A percentile compares a stretch with the other conserved stretches of the same genome.
phyloP scores from a whole-genome alignment of 2,113 vertebrate species.

The Felis chaus region DNA sequence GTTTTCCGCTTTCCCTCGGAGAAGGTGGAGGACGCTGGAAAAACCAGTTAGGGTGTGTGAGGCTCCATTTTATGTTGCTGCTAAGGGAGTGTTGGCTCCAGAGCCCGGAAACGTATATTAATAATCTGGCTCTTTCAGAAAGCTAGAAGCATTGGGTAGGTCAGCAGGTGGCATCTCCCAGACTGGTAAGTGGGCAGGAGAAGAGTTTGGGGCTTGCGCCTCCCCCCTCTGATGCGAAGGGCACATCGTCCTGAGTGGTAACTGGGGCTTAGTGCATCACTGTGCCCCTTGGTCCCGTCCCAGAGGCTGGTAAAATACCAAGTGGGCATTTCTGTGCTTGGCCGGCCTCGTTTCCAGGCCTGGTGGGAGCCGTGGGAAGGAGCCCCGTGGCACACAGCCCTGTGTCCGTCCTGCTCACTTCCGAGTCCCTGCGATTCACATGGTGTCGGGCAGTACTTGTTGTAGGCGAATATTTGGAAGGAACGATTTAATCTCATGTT shows the following conservation, averaged over 20 bases:
- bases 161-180: not conserved
- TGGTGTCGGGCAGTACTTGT: fast-evolving
- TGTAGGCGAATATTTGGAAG: not conserved
- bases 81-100: not conserved
- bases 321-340: not conserved
- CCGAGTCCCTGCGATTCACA: not conserved
- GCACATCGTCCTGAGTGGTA: fast-evolving
- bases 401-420: not conserved
- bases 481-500: not conserved
- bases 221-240: not conserved
- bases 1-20: conserved; percentile 75
- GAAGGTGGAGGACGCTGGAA: conserved; percentile 66
- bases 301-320: fast-evolving
- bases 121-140: not conserved
- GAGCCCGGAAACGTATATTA: not conserved
- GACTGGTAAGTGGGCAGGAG: not conserved
- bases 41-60: conserved; percentile 68
- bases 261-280: fast-evolving
- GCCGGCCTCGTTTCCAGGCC: no score
- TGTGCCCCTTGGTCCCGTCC: fast-evolving
- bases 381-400: not conserved
- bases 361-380: fast-evolving
- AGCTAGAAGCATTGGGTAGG: not conserved
- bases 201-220: not conserved
- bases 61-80: conserved; percentile 3